A percentile compares a stretch with the other conserved stretches of the same genome.
Conservation (phyloP, 1,140 invertebrate species). For the Pinna nobilis region DNA sequence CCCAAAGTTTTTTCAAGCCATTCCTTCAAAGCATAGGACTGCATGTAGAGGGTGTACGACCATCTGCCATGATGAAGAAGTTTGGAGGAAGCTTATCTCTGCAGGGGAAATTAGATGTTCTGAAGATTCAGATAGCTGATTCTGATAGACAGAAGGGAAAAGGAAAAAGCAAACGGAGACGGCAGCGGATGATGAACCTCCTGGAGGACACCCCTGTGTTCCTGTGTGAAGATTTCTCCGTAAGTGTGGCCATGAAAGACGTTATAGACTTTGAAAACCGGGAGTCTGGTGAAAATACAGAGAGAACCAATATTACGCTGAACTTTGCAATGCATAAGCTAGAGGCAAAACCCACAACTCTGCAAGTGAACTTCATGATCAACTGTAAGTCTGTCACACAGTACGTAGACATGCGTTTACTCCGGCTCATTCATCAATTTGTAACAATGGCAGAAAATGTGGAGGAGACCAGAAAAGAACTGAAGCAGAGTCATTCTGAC, state of each 20-base stretch:
- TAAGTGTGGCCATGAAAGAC: constrained; percentile 92
- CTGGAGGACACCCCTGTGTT: constrained; percentile 88
- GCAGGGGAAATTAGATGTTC: constrained; percentile 88
- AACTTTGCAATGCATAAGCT: constrained; percentile 73
- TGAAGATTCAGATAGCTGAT: constrained; percentile 95
- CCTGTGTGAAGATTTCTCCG: constrained; percentile 90
- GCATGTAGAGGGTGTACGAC: constrained; percentile 70
- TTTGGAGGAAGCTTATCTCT: constrained; percentile 93
- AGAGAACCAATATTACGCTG: constrained; percentile 79
- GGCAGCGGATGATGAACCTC: constrained; percentile 41
- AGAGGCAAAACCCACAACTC: constrained; percentile 72
- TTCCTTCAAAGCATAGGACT: constrained; percentile 72
- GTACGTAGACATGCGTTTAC: constrained; percentile 94
- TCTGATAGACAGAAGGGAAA: constrained; percentile 58
- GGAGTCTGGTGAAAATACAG: constrained; percentile 82
- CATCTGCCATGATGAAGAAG: constrained; percentile 79
- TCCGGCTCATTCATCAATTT: constrained; percentile 95
- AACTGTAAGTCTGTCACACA: constrained; percentile 70
- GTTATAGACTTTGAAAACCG: constrained; percentile 90
- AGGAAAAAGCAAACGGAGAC: constrained; percentile 58
- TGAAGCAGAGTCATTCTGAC: constrained; percentile 76
- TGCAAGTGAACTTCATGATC: constrained; percentile 70
- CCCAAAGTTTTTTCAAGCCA: constrained; percentile 72
- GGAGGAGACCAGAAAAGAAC: constrained; percentile 92
- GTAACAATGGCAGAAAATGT: constrained; percentile 98